Percentiles rank a stretch among this genome's conserved stretches.
phyloP scores from a whole-genome alignment of 2,888 invertebrate genomes.

The Pecten maximus region DNA sequence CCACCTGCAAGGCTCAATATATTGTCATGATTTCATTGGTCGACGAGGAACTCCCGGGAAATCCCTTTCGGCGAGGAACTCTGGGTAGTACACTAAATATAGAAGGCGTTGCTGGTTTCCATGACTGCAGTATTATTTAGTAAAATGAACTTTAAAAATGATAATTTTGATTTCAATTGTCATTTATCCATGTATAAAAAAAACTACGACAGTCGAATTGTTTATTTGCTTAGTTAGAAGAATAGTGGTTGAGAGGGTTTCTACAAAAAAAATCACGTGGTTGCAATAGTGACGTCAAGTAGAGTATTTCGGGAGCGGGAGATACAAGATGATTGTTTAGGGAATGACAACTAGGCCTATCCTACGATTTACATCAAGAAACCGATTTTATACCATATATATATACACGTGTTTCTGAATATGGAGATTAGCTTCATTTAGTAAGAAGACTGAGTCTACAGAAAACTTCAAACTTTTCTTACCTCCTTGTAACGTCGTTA shows the following conservation, averaged over 20 bases:
- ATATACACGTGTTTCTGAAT: background rate
- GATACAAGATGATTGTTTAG: constrained; percentile 36
- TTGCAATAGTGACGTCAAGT: constrained; percentile 42
- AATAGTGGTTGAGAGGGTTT: background rate
- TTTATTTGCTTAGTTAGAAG: background rate
- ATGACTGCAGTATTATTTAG: background rate
- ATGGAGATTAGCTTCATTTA: background rate
- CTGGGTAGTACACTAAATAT: constrained; percentile 43
- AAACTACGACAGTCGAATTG: background rate
- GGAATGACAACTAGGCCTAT: background rate
- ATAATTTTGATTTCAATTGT: background rate
- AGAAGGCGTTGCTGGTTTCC: constrained; percentile 37
- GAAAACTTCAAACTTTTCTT: background rate
- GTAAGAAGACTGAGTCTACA: background rate
- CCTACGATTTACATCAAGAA: too few species aligned
- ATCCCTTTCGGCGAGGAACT: constrained; percentile 31
- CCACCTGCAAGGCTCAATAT: background rate
- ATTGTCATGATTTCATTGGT: constrained; percentile 27
- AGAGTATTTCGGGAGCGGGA: constrained; percentile 47
- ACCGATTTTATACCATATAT: background rate
- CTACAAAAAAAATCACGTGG: background rate
- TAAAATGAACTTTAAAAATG: background rate
- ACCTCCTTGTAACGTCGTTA: background rate
- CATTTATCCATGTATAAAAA: background rate
- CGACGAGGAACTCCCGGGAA: constrained; percentile 37